Percentiles rank a stretch among this genome's conserved stretches.
Evolutionary conservation across 2,888 invertebrate genomes (phyloP).

Genomic region (Parasteatoda lunata): DNA sequence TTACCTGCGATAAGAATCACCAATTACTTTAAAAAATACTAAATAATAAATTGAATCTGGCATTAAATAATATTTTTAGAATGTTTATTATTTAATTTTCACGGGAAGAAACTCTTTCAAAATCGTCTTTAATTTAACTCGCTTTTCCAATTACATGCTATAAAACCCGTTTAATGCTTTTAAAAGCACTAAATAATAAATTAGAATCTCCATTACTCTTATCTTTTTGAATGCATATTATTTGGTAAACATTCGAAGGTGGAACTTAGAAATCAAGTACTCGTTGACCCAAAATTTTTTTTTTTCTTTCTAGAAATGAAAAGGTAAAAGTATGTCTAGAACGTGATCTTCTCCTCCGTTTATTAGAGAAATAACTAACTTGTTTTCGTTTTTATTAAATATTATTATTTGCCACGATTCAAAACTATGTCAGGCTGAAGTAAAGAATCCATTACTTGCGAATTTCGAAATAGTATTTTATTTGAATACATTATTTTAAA

Average conservation of each 20-base stretch:
- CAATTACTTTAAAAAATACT: too few species aligned
- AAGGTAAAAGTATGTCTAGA: constrained; percentile 56
- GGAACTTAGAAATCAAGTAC: constrained; percentile 15
- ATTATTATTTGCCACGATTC: constrained; percentile 1
- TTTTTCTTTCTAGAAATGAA: constrained; percentile 32
- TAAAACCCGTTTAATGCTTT: too few species aligned
- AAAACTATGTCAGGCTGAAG: constrained; percentile 1
- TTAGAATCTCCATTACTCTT: too few species aligned
- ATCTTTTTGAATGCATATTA: too few species aligned
- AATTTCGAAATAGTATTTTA: background rate
- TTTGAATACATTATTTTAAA: background rate
- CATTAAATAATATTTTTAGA: too few species aligned
- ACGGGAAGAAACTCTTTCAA: too few species aligned
- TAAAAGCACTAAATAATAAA: too few species aligned
- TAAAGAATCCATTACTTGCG: background rate
- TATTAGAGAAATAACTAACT: constrained; percentile 11
- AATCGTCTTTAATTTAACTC: too few species aligned
- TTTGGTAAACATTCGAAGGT: constrained; percentile 12
- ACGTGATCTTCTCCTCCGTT: constrained; percentile 54
- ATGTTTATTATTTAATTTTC: too few species aligned
- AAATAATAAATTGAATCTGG: too few species aligned
- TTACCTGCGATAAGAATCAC: too few species aligned
- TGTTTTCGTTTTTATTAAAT: background rate
- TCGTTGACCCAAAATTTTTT: constrained; percentile 42
- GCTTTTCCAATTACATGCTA: too few species aligned